Evolutionary conservation across 2,888 invertebrate genomes (phyloP).

Genomic region (Dolichomitus sp.): DNA sequence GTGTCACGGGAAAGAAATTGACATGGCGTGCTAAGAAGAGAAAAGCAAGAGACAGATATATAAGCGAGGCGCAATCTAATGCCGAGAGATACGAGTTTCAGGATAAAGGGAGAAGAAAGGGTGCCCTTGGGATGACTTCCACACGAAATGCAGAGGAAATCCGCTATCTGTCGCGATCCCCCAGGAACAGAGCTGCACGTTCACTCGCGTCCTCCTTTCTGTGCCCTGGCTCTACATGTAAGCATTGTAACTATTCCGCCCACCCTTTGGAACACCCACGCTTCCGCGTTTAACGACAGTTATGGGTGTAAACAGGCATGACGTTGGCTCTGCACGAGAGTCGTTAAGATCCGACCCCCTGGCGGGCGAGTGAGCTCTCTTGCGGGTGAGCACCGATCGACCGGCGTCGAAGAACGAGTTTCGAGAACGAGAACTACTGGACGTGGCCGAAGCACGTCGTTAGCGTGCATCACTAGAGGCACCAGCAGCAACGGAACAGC

Average conservation of each 20-base stretch:
- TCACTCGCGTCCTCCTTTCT: constrained; percentile 32
- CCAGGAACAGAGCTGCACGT: constrained; percentile 23
- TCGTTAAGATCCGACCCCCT: constrained; percentile 81
- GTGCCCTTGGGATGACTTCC: constrained; percentile 31
- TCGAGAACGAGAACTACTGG: constrained; percentile 78
- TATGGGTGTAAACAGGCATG: constrained; percentile 81
- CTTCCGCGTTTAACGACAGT: constrained; percentile 78
- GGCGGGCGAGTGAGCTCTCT: constrained; percentile 71
- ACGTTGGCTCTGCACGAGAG: constrained; percentile 78
- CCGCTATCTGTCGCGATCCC: constrained; percentile 48
- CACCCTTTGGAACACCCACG: constrained; percentile 77
- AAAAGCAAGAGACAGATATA: constrained; percentile 3
- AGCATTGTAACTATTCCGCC: constrained; percentile 32
- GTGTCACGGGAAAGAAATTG: constrained; percentile 34
- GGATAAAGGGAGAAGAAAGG: background rate
- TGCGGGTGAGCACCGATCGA: constrained; percentile 74
- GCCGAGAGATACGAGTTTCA: constrained; percentile 4
- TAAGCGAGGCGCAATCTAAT: constrained; percentile 1
- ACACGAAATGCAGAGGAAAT: constrained; percentile 60
- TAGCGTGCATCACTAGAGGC: constrained; percentile 37
- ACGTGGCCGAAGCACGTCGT: constrained; percentile 68
- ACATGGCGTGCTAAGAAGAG: background rate
- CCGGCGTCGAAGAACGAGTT: constrained; percentile 77
- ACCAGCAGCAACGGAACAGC: constrained; percentile 25
- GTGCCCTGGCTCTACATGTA: constrained; percentile 10